Evolutionary conservation across 2,113 vertebrate genomes (phyloP).

Genomic region (Polypterus senegalus): DNA sequence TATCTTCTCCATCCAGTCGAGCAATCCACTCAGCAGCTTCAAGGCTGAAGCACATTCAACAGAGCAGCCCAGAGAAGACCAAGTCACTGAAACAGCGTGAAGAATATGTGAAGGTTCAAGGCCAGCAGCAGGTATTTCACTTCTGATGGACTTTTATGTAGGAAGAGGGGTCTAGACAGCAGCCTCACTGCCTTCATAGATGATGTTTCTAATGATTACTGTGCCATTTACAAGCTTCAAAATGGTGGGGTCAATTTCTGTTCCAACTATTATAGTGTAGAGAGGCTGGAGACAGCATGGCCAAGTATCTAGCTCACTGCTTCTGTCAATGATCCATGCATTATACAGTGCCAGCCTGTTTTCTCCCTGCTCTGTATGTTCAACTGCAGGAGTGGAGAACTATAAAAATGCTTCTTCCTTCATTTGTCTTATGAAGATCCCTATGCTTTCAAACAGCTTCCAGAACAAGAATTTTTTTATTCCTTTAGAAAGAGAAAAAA

Average conservation of each 20-base stretch:
- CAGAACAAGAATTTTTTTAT: too few species aligned
- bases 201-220: constrained; percentile 4
- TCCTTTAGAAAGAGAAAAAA: too few species aligned
- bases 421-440: too few species aligned
- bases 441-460: too few species aligned
- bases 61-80: constrained; percentile 78
- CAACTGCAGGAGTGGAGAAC: too few species aligned
- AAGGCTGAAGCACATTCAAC: constrained; percentile 78
- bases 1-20: constrained; percentile 59
- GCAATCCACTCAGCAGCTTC: constrained; percentile 64
- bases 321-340: too few species aligned
- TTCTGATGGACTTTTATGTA: constrained; percentile 32
- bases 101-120: constrained; percentile 79
- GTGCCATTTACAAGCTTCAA: constrained; percentile 7
- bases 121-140: constrained; percentile 81
- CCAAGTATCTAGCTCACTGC: too few species aligned
- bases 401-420: too few species aligned
- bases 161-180: constrained; percentile 7
- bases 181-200: constrained; percentile 4
- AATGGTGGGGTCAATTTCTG: background rate
- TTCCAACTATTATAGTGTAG: too few species aligned
- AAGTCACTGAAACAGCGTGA: constrained; percentile 78
- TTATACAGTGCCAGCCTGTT: too few species aligned
- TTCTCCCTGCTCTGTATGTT: too few species aligned
- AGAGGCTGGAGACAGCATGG: too few species aligned